phyloP scores from a whole-genome alignment of 2,888 invertebrate species.

The Drosophila incognita region DNA sequence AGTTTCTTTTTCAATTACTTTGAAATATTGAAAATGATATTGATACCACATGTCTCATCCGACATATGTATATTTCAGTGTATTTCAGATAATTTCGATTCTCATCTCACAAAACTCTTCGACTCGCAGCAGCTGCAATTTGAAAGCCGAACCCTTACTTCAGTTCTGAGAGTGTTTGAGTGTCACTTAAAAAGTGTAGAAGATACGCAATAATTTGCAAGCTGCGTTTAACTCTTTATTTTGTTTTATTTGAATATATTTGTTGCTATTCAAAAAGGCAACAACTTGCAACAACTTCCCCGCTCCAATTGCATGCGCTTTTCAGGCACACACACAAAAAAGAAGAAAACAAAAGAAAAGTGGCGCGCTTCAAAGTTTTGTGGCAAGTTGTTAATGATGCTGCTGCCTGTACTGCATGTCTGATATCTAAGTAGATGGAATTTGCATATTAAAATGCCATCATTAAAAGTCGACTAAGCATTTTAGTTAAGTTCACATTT shows the following conservation, averaged over 20 bases:
- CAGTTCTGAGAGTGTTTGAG: not conserved
- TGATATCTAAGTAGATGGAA: constrained; percentile 12
- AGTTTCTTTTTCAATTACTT: not conserved
- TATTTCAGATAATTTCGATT: not conserved
- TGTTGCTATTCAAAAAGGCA: not conserved
- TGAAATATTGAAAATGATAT: not conserved
- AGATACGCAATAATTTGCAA: not conserved
- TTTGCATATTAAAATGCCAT: constrained; percentile 49
- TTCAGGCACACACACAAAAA: constrained; percentile 4
- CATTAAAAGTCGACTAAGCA: constrained; percentile 54
- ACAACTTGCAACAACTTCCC: not conserved
- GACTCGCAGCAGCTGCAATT: not conserved
- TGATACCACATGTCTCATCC: not conserved
- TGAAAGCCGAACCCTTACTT: not conserved
- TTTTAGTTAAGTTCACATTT: constrained; percentile 37
- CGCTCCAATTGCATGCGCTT: not conserved
- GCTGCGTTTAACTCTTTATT: not conserved
- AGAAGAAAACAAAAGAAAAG: not conserved
- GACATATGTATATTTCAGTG: not conserved
- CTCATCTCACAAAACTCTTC: not conserved
- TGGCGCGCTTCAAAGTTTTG: constrained; percentile 26
- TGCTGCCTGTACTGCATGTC: not conserved
- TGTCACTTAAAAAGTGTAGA: not conserved
- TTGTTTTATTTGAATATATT: not conserved
- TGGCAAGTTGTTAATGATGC: constrained; percentile 55